These are phyloP conservation scores for Ormyrus pomaceus DNA, from an alignment of 2,888 invertebrate genomes.

Conservation along the genomic window DNA sequence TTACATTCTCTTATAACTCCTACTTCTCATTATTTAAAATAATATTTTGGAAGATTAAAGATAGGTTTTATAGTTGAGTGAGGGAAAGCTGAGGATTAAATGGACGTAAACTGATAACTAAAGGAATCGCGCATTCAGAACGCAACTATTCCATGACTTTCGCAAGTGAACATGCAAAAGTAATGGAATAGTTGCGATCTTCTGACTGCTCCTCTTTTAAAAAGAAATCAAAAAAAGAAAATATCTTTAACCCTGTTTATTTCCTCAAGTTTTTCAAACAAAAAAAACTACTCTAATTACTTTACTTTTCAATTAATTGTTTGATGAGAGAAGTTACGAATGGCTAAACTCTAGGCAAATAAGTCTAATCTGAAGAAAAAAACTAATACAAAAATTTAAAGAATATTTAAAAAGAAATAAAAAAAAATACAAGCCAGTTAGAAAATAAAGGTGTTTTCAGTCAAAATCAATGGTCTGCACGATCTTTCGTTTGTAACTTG, in stretches of 20 bases:
- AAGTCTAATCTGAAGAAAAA: slow-evolving; percentile 3
- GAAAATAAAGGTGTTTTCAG: neutral
- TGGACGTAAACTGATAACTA: neutral
- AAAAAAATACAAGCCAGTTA: too few relatives aligned
- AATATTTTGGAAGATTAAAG: too few relatives aligned
- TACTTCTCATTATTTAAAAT: neutral
- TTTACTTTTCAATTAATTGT: slow-evolving; percentile 15
- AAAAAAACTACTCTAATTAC: neutral
- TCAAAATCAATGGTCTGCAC: slow-evolving; percentile 7
- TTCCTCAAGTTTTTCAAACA: slow-evolving; percentile 8
- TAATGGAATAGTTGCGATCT: slow-evolving; percentile 60
- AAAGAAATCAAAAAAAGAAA: slow-evolving; percentile 39
- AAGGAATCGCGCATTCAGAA: slow-evolving; percentile 7
- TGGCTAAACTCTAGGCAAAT: neutral
- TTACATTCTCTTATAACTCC: slow-evolving; percentile 51
- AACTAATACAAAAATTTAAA: neutral
- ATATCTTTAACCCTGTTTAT: slow-evolving; percentile 28
- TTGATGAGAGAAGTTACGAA: slow-evolving; percentile 5
- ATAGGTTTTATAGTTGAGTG: too few relatives aligned
- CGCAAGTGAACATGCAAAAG: slow-evolving; percentile 50
- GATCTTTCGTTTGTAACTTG: slow-evolving; percentile 47
- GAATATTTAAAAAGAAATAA: too few relatives aligned
- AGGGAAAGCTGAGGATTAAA: neutral
- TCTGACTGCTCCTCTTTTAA: slow-evolving; percentile 35
- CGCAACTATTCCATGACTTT: slow-evolving; percentile 63